Evolutionary conservation across 2,797 vertebrate genomes (phyloP).

Genomic region (Molothrus aeneus): DNA sequence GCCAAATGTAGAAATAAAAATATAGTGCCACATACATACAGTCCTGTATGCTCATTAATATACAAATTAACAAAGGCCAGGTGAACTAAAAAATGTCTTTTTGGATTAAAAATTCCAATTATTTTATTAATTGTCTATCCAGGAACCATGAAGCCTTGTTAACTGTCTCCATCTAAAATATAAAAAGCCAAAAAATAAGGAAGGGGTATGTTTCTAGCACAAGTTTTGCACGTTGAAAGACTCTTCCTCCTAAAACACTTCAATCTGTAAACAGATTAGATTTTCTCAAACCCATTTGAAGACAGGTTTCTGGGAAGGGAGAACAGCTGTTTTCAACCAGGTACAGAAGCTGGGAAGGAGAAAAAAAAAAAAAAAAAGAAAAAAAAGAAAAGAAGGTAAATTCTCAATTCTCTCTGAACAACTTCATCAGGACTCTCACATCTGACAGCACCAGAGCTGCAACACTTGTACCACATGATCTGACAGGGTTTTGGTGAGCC

Average conservation of each 20-base stretch:
- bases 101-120: not conserved
- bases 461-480: not conserved
- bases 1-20: not conserved
- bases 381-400: not conserved
- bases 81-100: not conserved
- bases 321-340: not conserved
- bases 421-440: not conserved
- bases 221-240: not conserved
- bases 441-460: not conserved
- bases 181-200: not conserved
- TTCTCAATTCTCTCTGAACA: not conserved
- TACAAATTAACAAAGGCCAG: not conserved
- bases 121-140: not conserved
- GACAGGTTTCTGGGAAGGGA: not conserved
- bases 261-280: not conserved
- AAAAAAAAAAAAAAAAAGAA: too few species aligned
- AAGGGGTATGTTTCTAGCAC: not conserved
- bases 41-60: not conserved
- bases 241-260: not conserved
- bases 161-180: not conserved
- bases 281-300: not conserved
- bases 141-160: not conserved
- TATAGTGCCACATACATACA: fast-evolving
- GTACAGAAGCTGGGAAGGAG: not conserved
- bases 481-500: not conserved